A percentile compares a stretch with the other conserved stretches of the same genome.
phyloP scores from a whole-genome alignment of 2,797 vertebrate genomes.

The Falco concolor region DNA sequence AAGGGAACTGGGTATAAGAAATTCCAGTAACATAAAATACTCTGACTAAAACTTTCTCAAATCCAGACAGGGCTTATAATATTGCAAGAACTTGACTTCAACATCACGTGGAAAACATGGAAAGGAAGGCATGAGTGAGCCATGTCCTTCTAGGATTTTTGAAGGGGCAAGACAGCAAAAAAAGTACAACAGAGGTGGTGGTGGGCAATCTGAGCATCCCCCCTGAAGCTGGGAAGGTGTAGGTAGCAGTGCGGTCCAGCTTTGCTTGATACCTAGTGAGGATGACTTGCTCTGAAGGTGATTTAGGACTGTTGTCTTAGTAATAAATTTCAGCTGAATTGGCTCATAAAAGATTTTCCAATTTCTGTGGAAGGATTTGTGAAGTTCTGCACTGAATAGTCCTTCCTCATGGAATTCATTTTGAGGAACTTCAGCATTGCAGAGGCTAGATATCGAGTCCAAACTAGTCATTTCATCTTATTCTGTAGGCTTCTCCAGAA shows the following conservation, averaged over 20 bases:
- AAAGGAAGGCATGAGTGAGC: not conserved
- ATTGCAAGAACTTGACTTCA: not conserved
- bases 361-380: not conserved
- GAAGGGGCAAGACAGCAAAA: not conserved
- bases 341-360: not conserved
- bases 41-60: not conserved
- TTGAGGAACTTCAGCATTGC: not conserved
- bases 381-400: not conserved
- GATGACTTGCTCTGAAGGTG: not conserved
- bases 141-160: not conserved
- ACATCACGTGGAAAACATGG: accelerated
- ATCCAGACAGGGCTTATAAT: not conserved
- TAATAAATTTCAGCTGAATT: not conserved
- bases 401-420: not conserved
- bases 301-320: not conserved
- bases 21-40: not conserved
- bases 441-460: not conserved
- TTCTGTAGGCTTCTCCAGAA: slow-evolving; percentile 13
- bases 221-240: not conserved
- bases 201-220: not conserved
- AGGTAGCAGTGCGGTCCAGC: not conserved
- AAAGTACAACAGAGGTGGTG: not conserved
- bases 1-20: not conserved
- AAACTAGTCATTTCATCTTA: not conserved
- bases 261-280: not conserved